Evolutionary conservation across 2,888 invertebrate genomes (phyloP), one percentile per base, ranked within the genome.

Genomic region (Proisotoma minuta): DNA sequence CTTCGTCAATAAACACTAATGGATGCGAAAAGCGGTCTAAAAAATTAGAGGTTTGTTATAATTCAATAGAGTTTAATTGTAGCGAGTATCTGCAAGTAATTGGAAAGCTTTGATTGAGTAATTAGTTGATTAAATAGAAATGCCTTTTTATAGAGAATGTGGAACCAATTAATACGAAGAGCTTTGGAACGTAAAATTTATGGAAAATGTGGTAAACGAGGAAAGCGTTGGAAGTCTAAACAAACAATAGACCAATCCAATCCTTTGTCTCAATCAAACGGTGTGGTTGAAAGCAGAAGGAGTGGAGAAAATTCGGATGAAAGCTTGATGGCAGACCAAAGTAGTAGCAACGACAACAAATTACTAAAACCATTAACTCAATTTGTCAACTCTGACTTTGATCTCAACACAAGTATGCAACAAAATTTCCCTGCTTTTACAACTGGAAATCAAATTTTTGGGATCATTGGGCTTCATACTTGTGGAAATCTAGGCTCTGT

Each of bases 401-500:
- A 70, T 39, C 60, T 70, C 43, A 59, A 34, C 3, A 34, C 56
- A 4, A 34, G 65, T 2, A 23, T 69, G 3, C 15, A 49, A 54
- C 52, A 62, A 8, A 59, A 57, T 52, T 68, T 64, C 47, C 34
- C 18, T 3, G 48, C 39, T 28, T 53, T 3, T 48, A 12, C 43
- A 59, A 8, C 47, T 27, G 27, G 34, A 23, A 26, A 54, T 2
- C 48, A 47, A 18, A 39, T 62, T 10, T 70, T 78, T 26, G 74
- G 79, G 50, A 70, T 84, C 48, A 76, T 82, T 75, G 94, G 94
- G 12, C 81, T 95, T 5, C 95, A 95, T 76, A 92, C 94, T 0
- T 95, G 95, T 77, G 95, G 95, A 0, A 85, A 89, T 78, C 79
- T 95, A 4, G 87, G 88, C 0, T 81, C 89, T 1, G 84, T 85